Conservation (phyloP, 2,888 invertebrate species). For the Caradrina kadenii region DNA sequence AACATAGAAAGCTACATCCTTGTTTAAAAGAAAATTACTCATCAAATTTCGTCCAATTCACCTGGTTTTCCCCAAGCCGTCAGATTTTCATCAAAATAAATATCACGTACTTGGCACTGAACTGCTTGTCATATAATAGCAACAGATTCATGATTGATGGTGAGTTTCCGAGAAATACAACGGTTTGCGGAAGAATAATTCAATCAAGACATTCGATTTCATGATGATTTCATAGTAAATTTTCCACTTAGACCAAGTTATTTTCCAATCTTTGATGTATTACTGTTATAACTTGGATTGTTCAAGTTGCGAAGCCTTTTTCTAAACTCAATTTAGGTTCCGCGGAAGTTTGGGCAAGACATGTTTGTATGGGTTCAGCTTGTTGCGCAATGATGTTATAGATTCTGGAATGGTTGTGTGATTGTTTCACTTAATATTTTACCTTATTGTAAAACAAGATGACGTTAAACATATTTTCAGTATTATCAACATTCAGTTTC, state of each 20-base stretch:
- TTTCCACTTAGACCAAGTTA: conserved; percentile 56
- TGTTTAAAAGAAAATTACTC: conserved; percentile 44
- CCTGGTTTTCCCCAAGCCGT: conserved; percentile 43
- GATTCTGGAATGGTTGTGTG: background rate
- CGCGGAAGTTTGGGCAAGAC: conserved; percentile 25
- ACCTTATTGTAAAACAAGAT: background rate
- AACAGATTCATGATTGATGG: conserved; percentile 56
- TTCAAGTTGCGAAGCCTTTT: conserved; percentile 49
- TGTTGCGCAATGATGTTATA: conserved; percentile 7
- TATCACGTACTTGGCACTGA: conserved; percentile 53
- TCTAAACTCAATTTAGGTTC: conserved; percentile 41
- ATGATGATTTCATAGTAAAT: conserved; percentile 63
- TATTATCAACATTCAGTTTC: background rate
- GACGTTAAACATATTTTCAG: background rate
- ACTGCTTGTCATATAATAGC: conserved; percentile 55
- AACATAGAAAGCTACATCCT: conserved; percentile 48
- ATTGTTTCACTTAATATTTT: conserved; percentile 5
- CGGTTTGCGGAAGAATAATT: conserved; percentile 54
- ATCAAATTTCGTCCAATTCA: conserved; percentile 31
- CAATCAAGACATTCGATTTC: conserved; percentile 60
- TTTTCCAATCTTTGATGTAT: conserved; percentile 57
- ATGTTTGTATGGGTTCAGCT: conserved; percentile 40
- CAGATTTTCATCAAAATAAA: conserved; percentile 54
- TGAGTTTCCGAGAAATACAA: conserved; percentile 52
- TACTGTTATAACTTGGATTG: conserved; percentile 50